These are phyloP conservation scores for human DNA, from an alignment of 2,113 vertebrate species.

Conservation along the genomic window DNA sequence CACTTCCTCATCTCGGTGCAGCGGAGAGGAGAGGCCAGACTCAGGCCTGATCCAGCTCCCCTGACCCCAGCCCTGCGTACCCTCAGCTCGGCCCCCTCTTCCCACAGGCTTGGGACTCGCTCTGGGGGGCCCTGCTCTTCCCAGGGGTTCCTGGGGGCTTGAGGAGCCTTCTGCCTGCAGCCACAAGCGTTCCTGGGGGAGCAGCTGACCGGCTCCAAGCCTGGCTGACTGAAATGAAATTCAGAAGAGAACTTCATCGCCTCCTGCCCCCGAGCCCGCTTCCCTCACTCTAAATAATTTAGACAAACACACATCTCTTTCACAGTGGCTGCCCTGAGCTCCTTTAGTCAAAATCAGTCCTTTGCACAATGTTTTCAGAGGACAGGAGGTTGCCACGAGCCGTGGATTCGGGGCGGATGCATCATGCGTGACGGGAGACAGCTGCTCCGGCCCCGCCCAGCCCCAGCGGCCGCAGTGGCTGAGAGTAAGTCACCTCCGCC, in stretches of 20 bases:
- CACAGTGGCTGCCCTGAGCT: neutral
- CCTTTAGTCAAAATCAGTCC: constrained; percentile 42
- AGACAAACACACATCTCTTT: constrained; percentile 41
- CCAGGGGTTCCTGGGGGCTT: neutral
- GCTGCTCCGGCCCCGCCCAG: too few species aligned
- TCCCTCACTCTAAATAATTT: constrained; percentile 48
- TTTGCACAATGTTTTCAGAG: constrained; percentile 59
- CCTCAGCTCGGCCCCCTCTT: too few species aligned
- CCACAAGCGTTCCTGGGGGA: too few species aligned
- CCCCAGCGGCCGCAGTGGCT: too few species aligned
- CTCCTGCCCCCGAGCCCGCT: neutral
- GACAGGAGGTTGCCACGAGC: neutral
- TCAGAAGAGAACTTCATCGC: neutral
- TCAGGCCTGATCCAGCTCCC: too few species aligned
- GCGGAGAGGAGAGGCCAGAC: too few species aligned
- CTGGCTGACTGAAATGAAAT: neutral
- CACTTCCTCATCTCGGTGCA: too few species aligned
- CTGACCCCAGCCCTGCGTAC: too few species aligned
- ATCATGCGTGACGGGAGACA: neutral
- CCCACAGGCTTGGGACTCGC: too few species aligned
- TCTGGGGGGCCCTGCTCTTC: too few species aligned
- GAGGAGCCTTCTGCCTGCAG: neutral
- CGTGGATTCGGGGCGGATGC: neutral
- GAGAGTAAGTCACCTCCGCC: too few species aligned
- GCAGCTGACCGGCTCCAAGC: neutral